phyloP scores from a whole-genome alignment of 2,113 vertebrate species.

The Myrmecophaga tridactyla region DNA sequence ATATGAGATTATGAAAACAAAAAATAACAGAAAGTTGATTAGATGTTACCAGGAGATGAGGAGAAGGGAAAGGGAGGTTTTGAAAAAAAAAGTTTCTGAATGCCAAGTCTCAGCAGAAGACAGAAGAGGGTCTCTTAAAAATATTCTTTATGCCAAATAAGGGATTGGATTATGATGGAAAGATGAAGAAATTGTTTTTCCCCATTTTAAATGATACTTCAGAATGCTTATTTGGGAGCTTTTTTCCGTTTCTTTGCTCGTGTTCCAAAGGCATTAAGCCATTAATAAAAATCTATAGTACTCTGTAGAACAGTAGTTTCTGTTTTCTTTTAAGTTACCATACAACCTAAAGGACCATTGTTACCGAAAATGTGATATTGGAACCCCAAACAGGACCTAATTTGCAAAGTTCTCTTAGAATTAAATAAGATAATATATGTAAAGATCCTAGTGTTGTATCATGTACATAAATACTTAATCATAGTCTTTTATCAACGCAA shows the following conservation, averaged over 20 bases:
- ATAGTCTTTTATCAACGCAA: background rate
- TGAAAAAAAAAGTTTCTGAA: background rate
- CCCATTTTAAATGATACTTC: background rate
- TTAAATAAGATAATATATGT: constrained; percentile 6
- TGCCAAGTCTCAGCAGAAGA: background rate
- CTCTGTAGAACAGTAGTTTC: background rate
- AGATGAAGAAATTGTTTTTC: background rate
- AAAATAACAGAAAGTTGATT: too few species aligned
- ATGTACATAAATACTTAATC: background rate
- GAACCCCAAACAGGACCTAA: background rate
- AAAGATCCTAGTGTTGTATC: background rate
- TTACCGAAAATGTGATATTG: background rate
- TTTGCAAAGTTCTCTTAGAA: background rate
- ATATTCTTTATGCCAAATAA: background rate
- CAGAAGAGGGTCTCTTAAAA: background rate
- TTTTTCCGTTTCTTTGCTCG: background rate
- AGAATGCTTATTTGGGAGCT: background rate
- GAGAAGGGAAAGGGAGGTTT: too few species aligned
- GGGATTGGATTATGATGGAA: background rate
- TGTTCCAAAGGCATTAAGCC: background rate
- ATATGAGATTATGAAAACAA: too few species aligned
- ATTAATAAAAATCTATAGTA: background rate
- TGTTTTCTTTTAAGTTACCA: background rate
- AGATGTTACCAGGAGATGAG: too few species aligned
- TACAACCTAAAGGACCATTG: background rate